Percentiles rank a stretch among this genome's conserved stretches.
Evolutionary conservation across 2,888 invertebrate genomes (phyloP).

Genomic region (Limnephilus lunatus): DNA sequence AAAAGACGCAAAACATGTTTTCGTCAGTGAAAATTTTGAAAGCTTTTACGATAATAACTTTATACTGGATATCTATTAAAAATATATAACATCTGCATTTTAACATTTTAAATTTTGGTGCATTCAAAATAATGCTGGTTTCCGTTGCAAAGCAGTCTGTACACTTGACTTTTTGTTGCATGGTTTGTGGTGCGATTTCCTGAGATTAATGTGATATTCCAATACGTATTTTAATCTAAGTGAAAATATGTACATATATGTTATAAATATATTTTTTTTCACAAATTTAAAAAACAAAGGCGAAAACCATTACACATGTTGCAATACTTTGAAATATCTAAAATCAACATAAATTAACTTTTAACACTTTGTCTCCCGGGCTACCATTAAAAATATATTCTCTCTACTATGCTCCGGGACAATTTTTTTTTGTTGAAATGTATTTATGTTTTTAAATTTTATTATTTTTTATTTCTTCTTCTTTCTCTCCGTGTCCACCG

Average conservation of each 20-base stretch:
- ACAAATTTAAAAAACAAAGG: background rate
- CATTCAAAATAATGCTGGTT: background rate
- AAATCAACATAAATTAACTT: background rate
- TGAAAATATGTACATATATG: too few relatives aligned
- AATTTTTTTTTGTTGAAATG: background rate
- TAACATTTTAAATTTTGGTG: too few relatives aligned
- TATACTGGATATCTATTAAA: too few relatives aligned
- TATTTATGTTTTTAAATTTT: background rate
- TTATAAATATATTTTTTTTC: too few relatives aligned
- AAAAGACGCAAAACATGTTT: too few relatives aligned
- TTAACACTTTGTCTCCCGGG: background rate
- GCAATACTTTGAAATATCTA: background rate
- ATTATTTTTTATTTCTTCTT: slow-evolving; percentile 26
- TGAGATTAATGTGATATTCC: too few relatives aligned
- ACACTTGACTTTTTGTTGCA: background rate
- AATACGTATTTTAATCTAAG: too few relatives aligned
- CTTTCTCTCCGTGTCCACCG: slow-evolving; percentile 80
- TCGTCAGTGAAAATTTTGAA: too few relatives aligned
- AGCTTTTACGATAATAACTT: too few relatives aligned
- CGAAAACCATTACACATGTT: background rate
- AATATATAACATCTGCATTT: too few relatives aligned
- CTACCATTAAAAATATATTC: background rate
- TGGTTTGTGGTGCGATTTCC: too few relatives aligned
- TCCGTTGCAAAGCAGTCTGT: too few relatives aligned
- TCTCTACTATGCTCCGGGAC: background rate